Evolutionary conservation across 2,888 invertebrate genomes (phyloP).

Genomic region (Caenorhabditis afra): DNA sequence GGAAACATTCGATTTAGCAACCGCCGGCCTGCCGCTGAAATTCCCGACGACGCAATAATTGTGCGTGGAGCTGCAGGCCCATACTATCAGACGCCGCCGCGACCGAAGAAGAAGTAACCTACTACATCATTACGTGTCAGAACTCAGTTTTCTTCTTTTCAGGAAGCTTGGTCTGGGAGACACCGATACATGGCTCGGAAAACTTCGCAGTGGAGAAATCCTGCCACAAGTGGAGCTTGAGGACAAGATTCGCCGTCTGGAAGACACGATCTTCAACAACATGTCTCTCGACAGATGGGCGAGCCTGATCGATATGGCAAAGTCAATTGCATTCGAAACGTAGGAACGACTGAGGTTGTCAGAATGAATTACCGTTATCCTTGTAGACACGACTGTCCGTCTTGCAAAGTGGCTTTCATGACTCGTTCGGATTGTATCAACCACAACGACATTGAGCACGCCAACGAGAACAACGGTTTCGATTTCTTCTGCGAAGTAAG

Average conservation of each 20-base stretch:
- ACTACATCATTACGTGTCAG: not conserved
- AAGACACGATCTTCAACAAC: conserved; percentile 69
- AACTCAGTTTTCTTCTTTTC: conserved; percentile 16
- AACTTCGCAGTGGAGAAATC: conserved; percentile 75
- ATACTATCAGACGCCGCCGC: conserved; percentile 68
- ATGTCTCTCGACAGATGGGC: conserved; percentile 60
- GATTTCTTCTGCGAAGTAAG: conserved; percentile 77
- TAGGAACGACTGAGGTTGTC: not conserved
- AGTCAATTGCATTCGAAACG: conserved; percentile 75
- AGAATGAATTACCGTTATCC: not conserved
- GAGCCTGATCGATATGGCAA: conserved; percentile 72
- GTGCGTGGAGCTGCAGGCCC: conserved; percentile 75
- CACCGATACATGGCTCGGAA: conserved; percentile 72
- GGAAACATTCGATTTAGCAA: conserved; percentile 68
- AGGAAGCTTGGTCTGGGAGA: conserved; percentile 78
- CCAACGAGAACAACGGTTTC: conserved; percentile 58
- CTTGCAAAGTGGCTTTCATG: conserved; percentile 76
- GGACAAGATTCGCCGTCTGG: conserved; percentile 72
- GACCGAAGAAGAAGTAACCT: conserved; percentile 65
- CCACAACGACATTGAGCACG: conserved; percentile 74
- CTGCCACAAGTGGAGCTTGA: conserved; percentile 71
- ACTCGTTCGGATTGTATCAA: conserved; percentile 75
- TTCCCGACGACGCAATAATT: conserved; percentile 79
- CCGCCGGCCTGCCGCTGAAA: conserved; percentile 78
- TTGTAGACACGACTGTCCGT: conserved; percentile 77